Evolutionary conservation across 2,113 vertebrate genomes (phyloP), one percentile per base, ranked within the genome.

Genomic region (Bujurquina vittata): DNA sequence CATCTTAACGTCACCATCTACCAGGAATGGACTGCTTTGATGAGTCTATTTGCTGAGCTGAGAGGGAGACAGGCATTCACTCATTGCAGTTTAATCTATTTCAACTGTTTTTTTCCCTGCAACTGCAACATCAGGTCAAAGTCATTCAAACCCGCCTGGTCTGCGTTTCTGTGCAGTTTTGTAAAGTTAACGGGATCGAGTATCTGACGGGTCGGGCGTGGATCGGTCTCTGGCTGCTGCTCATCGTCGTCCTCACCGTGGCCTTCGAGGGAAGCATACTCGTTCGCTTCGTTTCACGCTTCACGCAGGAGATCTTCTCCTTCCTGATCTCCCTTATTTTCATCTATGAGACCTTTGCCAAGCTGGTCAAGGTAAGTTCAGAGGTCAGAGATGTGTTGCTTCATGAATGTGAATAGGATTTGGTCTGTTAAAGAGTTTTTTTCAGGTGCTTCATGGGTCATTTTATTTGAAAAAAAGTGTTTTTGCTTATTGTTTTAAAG

Each of bases 271-370:
- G 98, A 69, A 99, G 98, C 91, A 97, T 99, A 95, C 92, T 99
- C 77, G 98, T 99, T 69, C 97, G 98, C 55, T 98, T 97, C 0
- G 97, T 99, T 20, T 98, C 98, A 4, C 96, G 97, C 23, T 98
- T 98, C 94, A 98, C 97, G 10, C 97, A 98, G 89, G 97, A 98
- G 95, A 98, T 98, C 91, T 98, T 98, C 22, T 97, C 97, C 77
- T 96, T 97, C 89, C 96, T 98, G 88, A 98, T 98, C 94, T 97
- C 97, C 22, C 96, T 98, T 89, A 98, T 98, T 87, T 98, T 98
- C 95, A 98, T 98, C 95, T 98, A 97, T 0, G 97, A 98, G 94
- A 98, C 97, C 79, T 97, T 98, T 80, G 96, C 93, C 84, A 98
- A 98, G 78, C 91, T 98, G n/a, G 62, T 94, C 84, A 97, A 97